Percentiles rank a stretch among this genome's conserved stretches.
Evolutionary conservation across 37 sponge, comb jelly and placozoan genomes (phyloP).

Genomic region (Beroe forskalii): DNA sequence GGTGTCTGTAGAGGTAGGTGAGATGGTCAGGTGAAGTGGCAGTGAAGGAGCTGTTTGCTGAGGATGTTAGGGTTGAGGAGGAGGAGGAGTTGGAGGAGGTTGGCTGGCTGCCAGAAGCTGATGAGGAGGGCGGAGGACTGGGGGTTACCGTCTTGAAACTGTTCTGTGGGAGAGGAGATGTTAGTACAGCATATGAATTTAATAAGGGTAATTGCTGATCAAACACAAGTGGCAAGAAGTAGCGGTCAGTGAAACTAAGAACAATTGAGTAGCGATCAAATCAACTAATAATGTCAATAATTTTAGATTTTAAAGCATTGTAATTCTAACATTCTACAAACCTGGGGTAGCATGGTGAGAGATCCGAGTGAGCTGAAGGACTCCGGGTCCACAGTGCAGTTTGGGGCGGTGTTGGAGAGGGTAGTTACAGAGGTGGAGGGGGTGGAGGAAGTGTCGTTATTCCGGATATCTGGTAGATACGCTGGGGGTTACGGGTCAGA

Average conservation of each 20-base stretch:
- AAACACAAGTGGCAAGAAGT: too few species aligned
- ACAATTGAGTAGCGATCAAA: too few species aligned
- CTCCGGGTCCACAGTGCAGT: slow-evolving; percentile 5
- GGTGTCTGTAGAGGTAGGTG: slow-evolving; percentile 22
- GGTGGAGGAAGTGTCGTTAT: not conserved
- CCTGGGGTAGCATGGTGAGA: slow-evolving; percentile 61
- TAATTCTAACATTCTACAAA: too few species aligned
- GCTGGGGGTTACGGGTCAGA: too few species aligned
- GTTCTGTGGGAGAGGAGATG: not conserved
- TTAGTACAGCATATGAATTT: not conserved
- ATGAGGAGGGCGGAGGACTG: slow-evolving; percentile 8
- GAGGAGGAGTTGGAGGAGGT: not conserved
- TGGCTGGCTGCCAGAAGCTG: not conserved
- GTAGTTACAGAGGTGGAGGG: not conserved
- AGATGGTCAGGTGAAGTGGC: slow-evolving; percentile 36
- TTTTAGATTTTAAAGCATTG: too few species aligned
- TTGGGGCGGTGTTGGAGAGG: not conserved
- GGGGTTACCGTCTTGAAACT: slow-evolving; percentile 18
- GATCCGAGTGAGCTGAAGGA: slow-evolving; percentile 32
- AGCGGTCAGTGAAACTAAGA: too few species aligned
- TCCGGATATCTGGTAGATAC: slow-evolving; percentile 49
- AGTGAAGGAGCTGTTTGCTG: not conserved
- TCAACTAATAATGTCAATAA: too few species aligned
- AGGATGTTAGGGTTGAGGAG: not conserved
- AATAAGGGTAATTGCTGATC: not conserved